Base-by-base conservation (phyloP, 2,113 vertebrate genomes). In the Merops nubicus region DNA sequence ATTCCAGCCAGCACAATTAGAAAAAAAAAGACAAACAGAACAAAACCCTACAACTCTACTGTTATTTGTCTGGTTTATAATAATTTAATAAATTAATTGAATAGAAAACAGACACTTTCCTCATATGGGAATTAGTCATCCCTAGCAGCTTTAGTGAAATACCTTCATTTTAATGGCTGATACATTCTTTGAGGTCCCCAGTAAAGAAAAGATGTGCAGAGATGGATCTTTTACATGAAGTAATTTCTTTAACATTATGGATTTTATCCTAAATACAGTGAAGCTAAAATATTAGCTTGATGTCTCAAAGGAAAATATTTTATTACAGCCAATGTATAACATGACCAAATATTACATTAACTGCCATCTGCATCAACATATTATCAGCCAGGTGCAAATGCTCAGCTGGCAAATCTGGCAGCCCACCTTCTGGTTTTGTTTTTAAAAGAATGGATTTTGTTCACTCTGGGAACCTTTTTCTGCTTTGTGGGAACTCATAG, bases 341-440 rank as follows among this genome's bases (percentile, higher is more conserved):
- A 8, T 68, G 28, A 70, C 85, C 84, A 96, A 97, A 93, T 75
- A 11, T 25, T 86, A 23, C 38, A 96, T 86, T 91, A 93, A 65
- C 59, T 88, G 72, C 90, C 72, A 94, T 96, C 94, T 97, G 92
- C 56, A 92, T 83, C 38, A 77, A 88, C 88, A 91, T 90, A 77
- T 82, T 85, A 43, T 82, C 74, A 85, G 43, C 51, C 70, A 91
- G 91, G 88, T 92, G 60, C 77, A 93, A 91, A 86, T 82, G 33
- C 65, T 89, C 93, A 94, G 50, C 53, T 95, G 91, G 89, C 82
- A 94, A 94, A 96, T 73, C 65, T 96, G 91, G 79, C 74, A 90
- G 48, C 26, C 47, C 25, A 31, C 60, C 47, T 84, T 87, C 36
- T 64, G 80, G 17, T 88, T 91, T 88, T 72, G 64, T 70, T 42